Conservation (phyloP, 2,888 invertebrate species). For the Hermaeophaga mercurialis region DNA sequence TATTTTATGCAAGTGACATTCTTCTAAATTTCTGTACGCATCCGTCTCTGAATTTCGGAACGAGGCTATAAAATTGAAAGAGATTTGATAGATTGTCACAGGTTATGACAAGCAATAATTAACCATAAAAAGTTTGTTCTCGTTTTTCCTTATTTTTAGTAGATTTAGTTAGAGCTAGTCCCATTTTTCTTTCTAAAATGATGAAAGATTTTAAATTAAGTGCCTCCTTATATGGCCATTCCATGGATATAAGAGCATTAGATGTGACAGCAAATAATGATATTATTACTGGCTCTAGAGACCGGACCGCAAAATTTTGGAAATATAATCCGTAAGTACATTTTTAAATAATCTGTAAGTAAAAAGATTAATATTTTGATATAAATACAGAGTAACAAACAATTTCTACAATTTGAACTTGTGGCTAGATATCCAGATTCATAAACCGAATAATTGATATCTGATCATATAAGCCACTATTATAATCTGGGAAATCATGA, state of each 20-base stretch:
- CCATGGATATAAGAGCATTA: constrained; percentile 83
- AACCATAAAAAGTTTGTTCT: constrained; percentile 8
- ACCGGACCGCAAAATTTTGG: constrained; percentile 88
- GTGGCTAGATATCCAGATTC: too few relatives aligned
- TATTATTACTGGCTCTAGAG: constrained; percentile 87
- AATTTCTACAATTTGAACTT: too few relatives aligned
- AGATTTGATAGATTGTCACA: neutral
- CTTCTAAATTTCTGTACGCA: too few relatives aligned
- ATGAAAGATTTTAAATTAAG: constrained; percentile 74
- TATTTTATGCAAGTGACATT: too few relatives aligned
- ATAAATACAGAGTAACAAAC: too few relatives aligned
- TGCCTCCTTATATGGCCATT: constrained; percentile 78
- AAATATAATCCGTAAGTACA: constrained; percentile 70
- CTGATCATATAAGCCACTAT: too few relatives aligned
- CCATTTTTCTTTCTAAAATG: constrained; percentile 36
- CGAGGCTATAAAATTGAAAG: too few relatives aligned
- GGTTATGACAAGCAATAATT: constrained; percentile 6
- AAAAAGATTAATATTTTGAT: too few relatives aligned
- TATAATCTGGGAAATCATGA: too few relatives aligned
- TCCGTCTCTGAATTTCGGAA: too few relatives aligned
- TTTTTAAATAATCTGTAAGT: too few relatives aligned
- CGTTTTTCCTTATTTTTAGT: neutral
- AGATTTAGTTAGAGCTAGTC: neutral
- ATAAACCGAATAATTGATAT: too few relatives aligned
- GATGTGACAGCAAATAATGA: constrained; percentile 68